phyloP scores from a whole-genome alignment of 2,888 invertebrate species.

The Julus scandinavius region DNA sequence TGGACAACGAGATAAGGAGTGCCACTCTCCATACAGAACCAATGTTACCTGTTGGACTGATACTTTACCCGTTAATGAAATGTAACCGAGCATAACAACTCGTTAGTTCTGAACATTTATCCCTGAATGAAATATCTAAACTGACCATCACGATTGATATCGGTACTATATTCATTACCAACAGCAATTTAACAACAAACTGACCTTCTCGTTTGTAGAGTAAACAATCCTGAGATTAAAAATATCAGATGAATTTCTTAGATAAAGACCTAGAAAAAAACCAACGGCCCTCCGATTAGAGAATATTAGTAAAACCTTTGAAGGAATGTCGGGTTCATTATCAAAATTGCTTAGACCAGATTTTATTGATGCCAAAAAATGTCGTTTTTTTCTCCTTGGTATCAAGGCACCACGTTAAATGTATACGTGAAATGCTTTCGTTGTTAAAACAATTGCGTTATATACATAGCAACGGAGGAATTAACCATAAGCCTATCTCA shows the following conservation, averaged over 20 bases:
- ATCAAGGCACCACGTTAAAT: not conserved
- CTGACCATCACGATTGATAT: slow-evolving; percentile 36
- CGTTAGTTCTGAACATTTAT: not conserved
- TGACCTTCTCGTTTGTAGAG: not conserved
- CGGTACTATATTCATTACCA: slow-evolving; percentile 3
- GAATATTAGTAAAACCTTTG: not conserved
- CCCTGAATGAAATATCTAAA: not conserved
- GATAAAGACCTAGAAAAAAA: not conserved
- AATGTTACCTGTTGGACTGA: not conserved
- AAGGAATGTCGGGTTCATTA: not conserved
- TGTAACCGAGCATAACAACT: not conserved
- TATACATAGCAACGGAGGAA: not conserved
- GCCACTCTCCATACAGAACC: not conserved
- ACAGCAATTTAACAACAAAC: not conserved
- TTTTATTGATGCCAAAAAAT: slow-evolving; percentile 28
- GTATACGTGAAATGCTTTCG: not conserved
- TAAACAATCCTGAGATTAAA: not conserved
- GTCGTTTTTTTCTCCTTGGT: not conserved
- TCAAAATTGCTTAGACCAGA: slow-evolving; percentile 13
- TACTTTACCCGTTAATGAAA: not conserved
- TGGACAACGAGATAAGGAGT: not conserved
- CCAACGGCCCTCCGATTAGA: not conserved
- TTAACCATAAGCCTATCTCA: not conserved
- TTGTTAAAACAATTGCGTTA: slow-evolving; percentile 2
- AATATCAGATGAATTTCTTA: not conserved